Evolutionary conservation across 2,113 vertebrate genomes (phyloP).

Genomic region (Struthidea cinerea): DNA sequence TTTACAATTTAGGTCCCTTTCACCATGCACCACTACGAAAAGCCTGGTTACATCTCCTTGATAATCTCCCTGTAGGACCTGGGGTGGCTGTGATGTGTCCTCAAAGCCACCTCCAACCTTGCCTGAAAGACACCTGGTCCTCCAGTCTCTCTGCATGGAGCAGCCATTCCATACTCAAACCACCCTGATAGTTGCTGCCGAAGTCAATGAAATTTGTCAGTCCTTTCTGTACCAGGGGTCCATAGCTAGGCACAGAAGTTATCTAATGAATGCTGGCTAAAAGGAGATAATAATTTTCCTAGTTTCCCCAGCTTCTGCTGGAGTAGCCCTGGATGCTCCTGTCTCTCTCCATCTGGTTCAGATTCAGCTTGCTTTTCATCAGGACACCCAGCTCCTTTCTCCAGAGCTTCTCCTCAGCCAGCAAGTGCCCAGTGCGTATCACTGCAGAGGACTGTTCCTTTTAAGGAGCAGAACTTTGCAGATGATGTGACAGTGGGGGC

Average conservation of each 20-base stretch:
- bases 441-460: background rate
- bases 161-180: background rate
- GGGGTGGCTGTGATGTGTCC: background rate
- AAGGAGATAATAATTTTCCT: background rate
- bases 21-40: background rate
- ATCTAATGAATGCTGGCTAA: background rate
- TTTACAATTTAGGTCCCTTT: background rate
- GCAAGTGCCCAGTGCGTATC: accelerated
- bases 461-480: background rate
- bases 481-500: background rate
- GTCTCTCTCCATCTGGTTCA: background rate
- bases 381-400: background rate
- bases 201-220: background rate
- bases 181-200: background rate
- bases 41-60: background rate
- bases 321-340: background rate
- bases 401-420: background rate
- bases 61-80: background rate
- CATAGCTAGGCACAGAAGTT: background rate
- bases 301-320: background rate
- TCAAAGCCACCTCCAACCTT: background rate
- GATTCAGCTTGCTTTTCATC: background rate
- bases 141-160: accelerated
- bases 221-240: background rate
- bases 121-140: background rate